Base-by-base conservation (phyloP, 2,113 vertebrate genomes). In the Mormyrus iriodes region DNA sequence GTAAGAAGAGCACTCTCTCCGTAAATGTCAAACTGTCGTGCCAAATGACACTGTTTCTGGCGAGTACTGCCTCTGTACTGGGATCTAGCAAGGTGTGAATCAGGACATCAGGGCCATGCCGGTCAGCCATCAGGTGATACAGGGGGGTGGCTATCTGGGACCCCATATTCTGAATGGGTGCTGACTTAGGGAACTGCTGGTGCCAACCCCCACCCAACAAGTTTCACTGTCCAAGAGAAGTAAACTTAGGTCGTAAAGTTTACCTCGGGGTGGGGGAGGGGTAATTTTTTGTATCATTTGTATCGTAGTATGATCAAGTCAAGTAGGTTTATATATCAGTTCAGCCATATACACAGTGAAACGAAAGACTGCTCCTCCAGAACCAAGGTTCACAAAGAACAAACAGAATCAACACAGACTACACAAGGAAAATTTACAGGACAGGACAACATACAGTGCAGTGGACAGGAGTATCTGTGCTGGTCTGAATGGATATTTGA, bases 1-100 rank as follows among this genome's bases (percentile, higher is more conserved):
- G 98, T 99, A 93, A 96, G 94, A 84, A 53, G 7, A 1, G 12
- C 58, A 21, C 24, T 21, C 44, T n/a, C 21, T 84, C 48, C 10
- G 12, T 19, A 85, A 24, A 53, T 52, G 17, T 10, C 73, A 58
- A 39, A 5, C 17, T 13, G 5, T 84, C 24, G 17, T 35, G 6
- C n/a, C 13, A n/a, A 31, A 10, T 69, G 27, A 31, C 42, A 21
- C 27, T 79, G 27, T 39, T 39, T 39, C 31, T 76, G 58, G 58
- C 24, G 8, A 27, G 31, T 0, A 31, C 69, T 35, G 69, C 69
- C 13, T 76, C 8, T 6, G 1, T 39, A 39, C 69, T 39, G 58
- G 58, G n/a, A 65, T 46, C 2, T 46, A 46, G 44, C 44, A 46
- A 2, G 2, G 5, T 46, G 44, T 5, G 44, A 46, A 46, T 46